Evolutionary conservation across 2,888 invertebrate species (phyloP).

Genomic region (Drosophila sordidula): DNA sequence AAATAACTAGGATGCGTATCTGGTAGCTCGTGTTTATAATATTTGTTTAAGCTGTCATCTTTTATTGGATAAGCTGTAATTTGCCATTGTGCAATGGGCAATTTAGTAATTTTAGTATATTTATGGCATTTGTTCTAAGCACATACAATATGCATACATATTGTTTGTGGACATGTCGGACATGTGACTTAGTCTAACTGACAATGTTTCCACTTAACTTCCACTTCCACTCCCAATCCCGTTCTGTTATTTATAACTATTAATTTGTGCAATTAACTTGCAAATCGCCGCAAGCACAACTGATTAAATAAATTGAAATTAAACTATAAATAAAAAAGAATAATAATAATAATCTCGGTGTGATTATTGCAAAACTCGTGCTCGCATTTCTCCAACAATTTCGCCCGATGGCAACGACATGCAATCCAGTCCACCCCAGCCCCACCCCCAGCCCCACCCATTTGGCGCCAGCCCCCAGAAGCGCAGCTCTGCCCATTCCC

Average conservation of each 20-base stretch:
- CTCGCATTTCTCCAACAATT: constrained; percentile 59
- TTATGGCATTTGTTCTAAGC: constrained; percentile 7
- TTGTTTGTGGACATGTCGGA: constrained; percentile 1
- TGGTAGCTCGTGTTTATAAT: not conserved
- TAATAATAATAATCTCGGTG: constrained; percentile 20
- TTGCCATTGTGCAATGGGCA: constrained; percentile 9
- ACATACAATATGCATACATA: not conserved
- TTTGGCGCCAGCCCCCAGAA: not conserved
- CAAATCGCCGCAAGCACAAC: constrained; percentile 53
- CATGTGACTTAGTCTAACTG: constrained; percentile 29
- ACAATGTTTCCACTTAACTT: constrained; percentile 13
- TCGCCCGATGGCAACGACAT: constrained; percentile 32
- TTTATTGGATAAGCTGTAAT: constrained; percentile 13
- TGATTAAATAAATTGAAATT: constrained; percentile 68
- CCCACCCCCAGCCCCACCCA: too few species aligned
- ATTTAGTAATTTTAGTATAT: constrained; percentile 13
- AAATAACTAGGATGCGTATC: not conserved
- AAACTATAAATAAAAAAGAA: constrained; percentile 28
- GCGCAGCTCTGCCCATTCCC: constrained; percentile 15
- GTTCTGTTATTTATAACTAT: constrained; percentile 57
- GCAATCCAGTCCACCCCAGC: not conserved
- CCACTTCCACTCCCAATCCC: constrained; percentile 23
- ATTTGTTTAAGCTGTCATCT: constrained; percentile 5
- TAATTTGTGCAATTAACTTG: constrained; percentile 74
- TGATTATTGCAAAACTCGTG: constrained; percentile 36